Base-by-base conservation (phyloP, 2,888 invertebrate species). In the Xylota segnis region DNA sequence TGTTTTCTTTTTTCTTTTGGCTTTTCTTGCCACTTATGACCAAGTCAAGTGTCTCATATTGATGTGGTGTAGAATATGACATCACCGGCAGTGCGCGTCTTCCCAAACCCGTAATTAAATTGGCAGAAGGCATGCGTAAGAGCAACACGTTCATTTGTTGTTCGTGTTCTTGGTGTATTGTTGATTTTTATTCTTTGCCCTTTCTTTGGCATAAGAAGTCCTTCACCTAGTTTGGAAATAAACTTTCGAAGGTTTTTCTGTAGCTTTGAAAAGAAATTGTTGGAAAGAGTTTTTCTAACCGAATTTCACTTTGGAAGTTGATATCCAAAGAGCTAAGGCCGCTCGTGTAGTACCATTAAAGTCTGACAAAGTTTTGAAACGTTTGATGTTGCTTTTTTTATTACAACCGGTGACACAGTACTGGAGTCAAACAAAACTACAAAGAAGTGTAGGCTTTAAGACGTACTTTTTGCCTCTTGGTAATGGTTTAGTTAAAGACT, bases 11-110 rank as follows among this genome's bases (percentile, higher is more conserved):
- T 14, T 9, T 16, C 63, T 32, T 59, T 29, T 66, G 16, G 14
- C 16, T 6, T 37, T 27, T 12, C 14, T 23, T 40, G 10, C 29
- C 43, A 83, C 52, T 74, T 68, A 37, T 58, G 54, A 7, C n/a
- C 37, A 71, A 79, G 70, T 81, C 75, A 81, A 79, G 81, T 79
- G 75, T 84, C 37, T 79, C 58, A 63, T 68, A 61, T 68, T 72
- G 37, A 75, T 58, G 40, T 58, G n/a, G 18, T 50, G 34, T 29
- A 9, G 43, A 70, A 83, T 84, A 84, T 84, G 84, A 84, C 84
- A 84, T 81, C 84, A 84, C 71, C 79, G 63, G 14, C 23, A 59
- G 47, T 58, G 54, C 14, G 37, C 59, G 68, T 23, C 54, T 45
- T 58, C 23, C 14, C 54, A 29, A 68, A 68, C 16, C 72, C 40